Evolutionary conservation across 2,113 vertebrate genomes (phyloP).

Genomic region (Mirza zaza): DNA sequence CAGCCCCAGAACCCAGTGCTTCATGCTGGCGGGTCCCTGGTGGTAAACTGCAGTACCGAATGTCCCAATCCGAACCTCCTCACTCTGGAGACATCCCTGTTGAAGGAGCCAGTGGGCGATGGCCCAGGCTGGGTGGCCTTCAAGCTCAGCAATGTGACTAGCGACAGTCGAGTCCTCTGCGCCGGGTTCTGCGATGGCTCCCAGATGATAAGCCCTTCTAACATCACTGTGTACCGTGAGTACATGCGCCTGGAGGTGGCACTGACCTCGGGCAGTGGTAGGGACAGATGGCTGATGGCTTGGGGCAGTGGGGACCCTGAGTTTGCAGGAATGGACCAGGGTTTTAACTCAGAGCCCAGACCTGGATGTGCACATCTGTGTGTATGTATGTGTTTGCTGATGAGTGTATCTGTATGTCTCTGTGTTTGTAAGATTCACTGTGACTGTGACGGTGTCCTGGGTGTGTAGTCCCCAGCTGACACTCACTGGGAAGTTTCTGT

Average conservation of each 20-base stretch:
- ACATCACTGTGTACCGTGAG: constrained; percentile 56
- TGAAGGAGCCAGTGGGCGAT: neutral
- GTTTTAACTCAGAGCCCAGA: neutral
- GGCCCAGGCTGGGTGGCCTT: constrained; percentile 20
- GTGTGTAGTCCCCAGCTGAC: no score
- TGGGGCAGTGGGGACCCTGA: neutral
- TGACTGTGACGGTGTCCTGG: no score
- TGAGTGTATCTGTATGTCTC: neutral
- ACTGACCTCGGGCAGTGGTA: neutral
- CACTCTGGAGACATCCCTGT: neutral
- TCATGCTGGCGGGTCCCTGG: neutral
- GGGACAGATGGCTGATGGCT: neutral
- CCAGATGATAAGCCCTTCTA: neutral
- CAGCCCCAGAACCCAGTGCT: neutral
- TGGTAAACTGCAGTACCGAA: constrained; percentile 53
- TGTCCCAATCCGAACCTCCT: neutral
- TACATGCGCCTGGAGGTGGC: neutral
- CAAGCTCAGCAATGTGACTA: neutral
- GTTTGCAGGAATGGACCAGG: neutral
- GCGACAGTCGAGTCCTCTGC: neutral
- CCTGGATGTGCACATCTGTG: neutral
- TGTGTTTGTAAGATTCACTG: no score
- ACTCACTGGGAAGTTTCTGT: no score
- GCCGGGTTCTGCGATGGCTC: neutral
- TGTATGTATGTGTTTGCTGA: no score